Evolutionary conservation across 2,888 invertebrate genomes (phyloP).

Genomic region (Melinopterus prodromus): DNA sequence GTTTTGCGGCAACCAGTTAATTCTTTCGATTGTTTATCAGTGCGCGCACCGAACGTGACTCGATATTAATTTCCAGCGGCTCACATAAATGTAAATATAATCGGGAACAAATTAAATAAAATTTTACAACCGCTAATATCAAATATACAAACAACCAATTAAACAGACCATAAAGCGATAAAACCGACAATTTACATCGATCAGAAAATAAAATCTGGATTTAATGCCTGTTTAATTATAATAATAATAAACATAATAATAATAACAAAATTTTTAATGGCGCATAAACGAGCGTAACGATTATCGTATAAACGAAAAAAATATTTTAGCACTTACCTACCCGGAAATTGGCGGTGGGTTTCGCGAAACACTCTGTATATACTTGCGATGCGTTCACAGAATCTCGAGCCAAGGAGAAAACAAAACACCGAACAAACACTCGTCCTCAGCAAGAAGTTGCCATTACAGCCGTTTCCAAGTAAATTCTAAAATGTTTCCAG

Average conservation of each 20-base stretch:
- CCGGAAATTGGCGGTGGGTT: background rate
- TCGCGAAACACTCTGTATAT: background rate
- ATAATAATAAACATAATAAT: background rate
- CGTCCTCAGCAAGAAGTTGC: constrained; percentile 7
- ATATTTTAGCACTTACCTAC: background rate
- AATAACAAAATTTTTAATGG: constrained; percentile 4
- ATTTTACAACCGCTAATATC: background rate
- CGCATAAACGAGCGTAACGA: background rate
- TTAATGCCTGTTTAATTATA: background rate
- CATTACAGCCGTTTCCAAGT: constrained; percentile 20
- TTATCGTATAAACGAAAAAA: background rate
- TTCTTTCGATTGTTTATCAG: background rate
- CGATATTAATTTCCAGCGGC: background rate
- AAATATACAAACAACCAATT: background rate
- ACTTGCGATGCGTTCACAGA: background rate
- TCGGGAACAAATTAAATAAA: background rate
- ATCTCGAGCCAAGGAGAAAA: background rate
- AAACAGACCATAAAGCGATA: background rate
- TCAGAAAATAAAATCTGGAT: background rate
- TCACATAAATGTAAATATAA: background rate
- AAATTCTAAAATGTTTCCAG: constrained; percentile 20
- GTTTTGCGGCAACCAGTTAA: background rate
- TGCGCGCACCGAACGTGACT: background rate
- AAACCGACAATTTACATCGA: background rate
- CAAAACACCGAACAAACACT: constrained; percentile 11